A percentile compares a stretch with the other conserved stretches of the same genome.
phyloP scores from a whole-genome alignment of 1,140 invertebrate species.

The Drosophila bipectinata region DNA sequence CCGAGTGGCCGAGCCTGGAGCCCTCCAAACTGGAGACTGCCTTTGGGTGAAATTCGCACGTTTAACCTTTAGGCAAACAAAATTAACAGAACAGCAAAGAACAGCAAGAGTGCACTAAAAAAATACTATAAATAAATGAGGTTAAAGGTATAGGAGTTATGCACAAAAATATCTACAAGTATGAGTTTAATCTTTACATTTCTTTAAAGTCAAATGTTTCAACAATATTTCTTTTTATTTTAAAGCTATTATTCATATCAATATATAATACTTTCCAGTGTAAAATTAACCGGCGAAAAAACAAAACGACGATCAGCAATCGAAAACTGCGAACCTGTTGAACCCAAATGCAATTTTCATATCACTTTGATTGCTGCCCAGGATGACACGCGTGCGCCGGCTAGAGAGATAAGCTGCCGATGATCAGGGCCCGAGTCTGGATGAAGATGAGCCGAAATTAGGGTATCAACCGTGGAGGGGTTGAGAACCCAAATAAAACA shows the following conservation, averaged over 20 bases:
- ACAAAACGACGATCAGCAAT: constrained; percentile 39
- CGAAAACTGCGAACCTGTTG: constrained; percentile 71
- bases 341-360: constrained; percentile 82
- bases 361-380: constrained; percentile 83
- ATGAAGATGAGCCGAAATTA: constrained; percentile 70
- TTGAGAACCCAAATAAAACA: constrained; percentile 17
- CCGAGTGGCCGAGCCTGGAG: constrained; percentile 37
- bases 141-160: not conserved
- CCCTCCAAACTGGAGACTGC: constrained; percentile 39
- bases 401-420: constrained; percentile 66
- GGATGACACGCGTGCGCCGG: constrained; percentile 80
- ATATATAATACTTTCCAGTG: not conserved
- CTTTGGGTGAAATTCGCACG: constrained; percentile 81
- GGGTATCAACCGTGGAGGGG: constrained; percentile 62
- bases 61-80: constrained; percentile 83
- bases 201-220: no score
- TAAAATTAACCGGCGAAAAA: not conserved
- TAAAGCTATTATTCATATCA: no score
- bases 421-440: constrained; percentile 44
- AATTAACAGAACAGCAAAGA: constrained; percentile 46
- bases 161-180: no score
- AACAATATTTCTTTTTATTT: no score
- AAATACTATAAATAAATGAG: not conserved
- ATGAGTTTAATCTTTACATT: no score
- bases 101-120: constrained; percentile 31